phyloP scores from a whole-genome alignment of 2,888 invertebrate genomes.

The Leptinotarsa rubiginosa region DNA sequence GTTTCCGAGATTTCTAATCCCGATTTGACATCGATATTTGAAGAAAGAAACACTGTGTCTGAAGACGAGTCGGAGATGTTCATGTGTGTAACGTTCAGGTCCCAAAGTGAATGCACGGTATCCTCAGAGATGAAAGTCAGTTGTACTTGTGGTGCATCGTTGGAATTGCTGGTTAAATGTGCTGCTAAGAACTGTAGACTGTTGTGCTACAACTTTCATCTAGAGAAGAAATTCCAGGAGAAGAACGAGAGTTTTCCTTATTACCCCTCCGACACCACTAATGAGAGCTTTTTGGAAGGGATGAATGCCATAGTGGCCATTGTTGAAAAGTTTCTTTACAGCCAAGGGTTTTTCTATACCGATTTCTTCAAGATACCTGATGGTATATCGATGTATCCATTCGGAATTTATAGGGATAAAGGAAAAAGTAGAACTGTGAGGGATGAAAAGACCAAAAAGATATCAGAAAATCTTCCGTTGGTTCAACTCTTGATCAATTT shows the following conservation, averaged over 20 bases:
- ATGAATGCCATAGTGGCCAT: constrained; percentile 54
- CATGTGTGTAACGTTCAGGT: constrained; percentile 28
- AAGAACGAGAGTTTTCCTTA: constrained; percentile 50
- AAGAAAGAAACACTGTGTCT: not conserved
- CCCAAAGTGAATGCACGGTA: constrained; percentile 41
- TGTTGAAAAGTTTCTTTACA: constrained; percentile 65
- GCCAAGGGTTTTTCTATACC: constrained; percentile 57
- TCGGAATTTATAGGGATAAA: constrained; percentile 28
- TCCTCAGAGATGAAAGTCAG: constrained; percentile 43
- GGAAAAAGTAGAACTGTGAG: constrained; percentile 21
- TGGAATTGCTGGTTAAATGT: constrained; percentile 47
- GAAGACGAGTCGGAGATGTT: not conserved
- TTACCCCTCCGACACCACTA: constrained; percentile 51
- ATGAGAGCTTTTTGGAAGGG: constrained; percentile 48
- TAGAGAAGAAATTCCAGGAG: constrained; percentile 18
- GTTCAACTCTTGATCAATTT: constrained; percentile 58
- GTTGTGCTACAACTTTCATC: constrained; percentile 55
- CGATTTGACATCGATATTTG: constrained; percentile 18
- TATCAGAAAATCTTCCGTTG: constrained; percentile 51
- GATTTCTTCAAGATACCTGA: constrained; percentile 57
- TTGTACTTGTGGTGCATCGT: constrained; percentile 53
- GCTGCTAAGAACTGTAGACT: constrained; percentile 60
- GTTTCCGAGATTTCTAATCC: constrained; percentile 24
- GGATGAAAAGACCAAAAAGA: constrained; percentile 33
- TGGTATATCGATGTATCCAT: constrained; percentile 48